Base-by-base conservation (phyloP, 2,113 vertebrate genomes). In the Phylloscopus whistleri region DNA sequence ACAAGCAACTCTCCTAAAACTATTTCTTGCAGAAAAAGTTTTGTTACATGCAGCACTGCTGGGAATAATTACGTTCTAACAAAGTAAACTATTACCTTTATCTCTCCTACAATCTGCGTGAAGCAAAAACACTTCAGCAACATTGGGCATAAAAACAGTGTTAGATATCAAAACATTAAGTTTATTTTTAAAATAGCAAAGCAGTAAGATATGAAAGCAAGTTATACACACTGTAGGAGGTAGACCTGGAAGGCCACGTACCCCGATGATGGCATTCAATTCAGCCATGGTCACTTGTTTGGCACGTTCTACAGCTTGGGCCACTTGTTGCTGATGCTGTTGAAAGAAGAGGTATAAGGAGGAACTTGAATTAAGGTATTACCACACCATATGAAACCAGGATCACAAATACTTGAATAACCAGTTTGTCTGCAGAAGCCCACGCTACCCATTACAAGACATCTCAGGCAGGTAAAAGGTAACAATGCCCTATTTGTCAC, bases 201-300 rank as follows among this genome's bases (percentile, higher is more conserved):
- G 97, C 93, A 97, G 91, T 98, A 99, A 98, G 97, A 97, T 98
- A 98, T 98, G 98, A 98, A 98, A 98, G 97, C 98, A 97, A 98
- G 93, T 98, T 98, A 98, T 99, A 99, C 99, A 98, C 98, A 99
- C 99, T 98, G 98, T 99, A 97, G 99, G 98, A 98, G 98, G 99
- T 97, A 99, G 99, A 97, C 98, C 98, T 95, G 98, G 98, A 97
- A 99, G 99, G 98, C 99, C 98, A 98, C 99, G 98, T 98, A 99
- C 99, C 98, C 99, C 99, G 98, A 99, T 99, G 98, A 99, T 99
- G 84, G 99, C 98, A 97, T 99, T 99, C 95, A 99, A 96, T 97
- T 99, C 99, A 93, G 99, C 99, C 99, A 99, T 99, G 96, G 99
- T 99, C 98, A 99, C 99, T 98, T 99, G 99, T 95, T 99, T 99